phyloP scores from a whole-genome alignment of 1,140 invertebrate species.

The Gonioctena quinquepunctata region DNA sequence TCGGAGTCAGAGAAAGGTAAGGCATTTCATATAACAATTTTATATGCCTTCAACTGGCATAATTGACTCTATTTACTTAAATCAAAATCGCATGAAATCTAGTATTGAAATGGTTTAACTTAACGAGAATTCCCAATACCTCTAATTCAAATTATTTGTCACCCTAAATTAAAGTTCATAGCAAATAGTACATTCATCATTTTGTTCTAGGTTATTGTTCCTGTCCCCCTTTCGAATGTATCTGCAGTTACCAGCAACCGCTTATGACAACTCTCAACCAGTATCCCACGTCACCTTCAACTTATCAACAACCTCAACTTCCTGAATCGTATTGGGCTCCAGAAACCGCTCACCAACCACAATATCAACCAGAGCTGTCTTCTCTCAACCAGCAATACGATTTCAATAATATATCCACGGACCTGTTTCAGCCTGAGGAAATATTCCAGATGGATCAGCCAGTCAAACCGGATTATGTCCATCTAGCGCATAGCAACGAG shows the following conservation, averaged over 20 bases:
- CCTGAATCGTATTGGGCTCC: conserved; percentile 48
- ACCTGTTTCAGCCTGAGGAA: conserved; percentile 77
- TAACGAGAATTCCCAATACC: no score
- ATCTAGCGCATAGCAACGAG: conserved; percentile 53
- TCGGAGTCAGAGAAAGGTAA: conserved; percentile 62
- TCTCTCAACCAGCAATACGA: conserved; percentile 52
- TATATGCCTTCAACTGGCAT: no score
- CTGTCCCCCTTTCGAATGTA: conserved; percentile 68
- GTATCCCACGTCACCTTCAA: conserved; percentile 38
- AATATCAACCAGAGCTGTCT: conserved; percentile 5
- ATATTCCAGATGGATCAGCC: conserved; percentile 78
- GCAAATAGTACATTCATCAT: no score
- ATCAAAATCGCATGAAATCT: no score
- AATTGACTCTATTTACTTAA: no score
- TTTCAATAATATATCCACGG: conserved; percentile 62
- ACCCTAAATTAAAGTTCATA: no score
- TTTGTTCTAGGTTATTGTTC: conserved; percentile 66
- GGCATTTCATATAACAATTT: no score
- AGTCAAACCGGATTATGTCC: conserved; percentile 63
- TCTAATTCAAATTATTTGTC: no score
- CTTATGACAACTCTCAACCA: conserved; percentile 41
- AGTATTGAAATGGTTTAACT: no score
- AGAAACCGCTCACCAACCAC: conserved; percentile 29
- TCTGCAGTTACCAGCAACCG: conserved; percentile 58
- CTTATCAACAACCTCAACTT: conserved; percentile 43